These are phyloP conservation scores for Sceliomorpha sp. DNA, from an alignment of 2,888 invertebrate species.

Conservation along the genomic window DNA sequence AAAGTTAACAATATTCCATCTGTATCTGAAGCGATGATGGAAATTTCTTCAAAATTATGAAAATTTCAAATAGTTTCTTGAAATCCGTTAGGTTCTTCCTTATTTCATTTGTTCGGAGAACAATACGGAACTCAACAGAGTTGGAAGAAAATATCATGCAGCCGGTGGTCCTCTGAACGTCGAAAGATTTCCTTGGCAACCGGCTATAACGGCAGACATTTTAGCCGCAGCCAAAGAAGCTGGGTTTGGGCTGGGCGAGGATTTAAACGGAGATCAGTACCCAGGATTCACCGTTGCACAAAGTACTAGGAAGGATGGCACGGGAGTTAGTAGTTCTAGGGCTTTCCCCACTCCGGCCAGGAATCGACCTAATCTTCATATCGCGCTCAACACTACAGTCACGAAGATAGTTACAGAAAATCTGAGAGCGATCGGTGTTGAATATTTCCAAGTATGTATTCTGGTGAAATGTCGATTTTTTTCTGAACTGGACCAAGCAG, in stretches of 20 bases:
- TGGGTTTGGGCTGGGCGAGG: constrained; percentile 84
- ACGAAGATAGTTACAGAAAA: constrained; percentile 82
- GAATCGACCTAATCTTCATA: constrained; percentile 83
- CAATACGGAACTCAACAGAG: constrained; percentile 84
- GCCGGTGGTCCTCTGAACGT: constrained; percentile 84
- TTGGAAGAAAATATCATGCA: constrained; percentile 84
- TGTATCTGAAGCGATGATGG: constrained; percentile 4
- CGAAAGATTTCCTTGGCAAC: constrained; percentile 85
- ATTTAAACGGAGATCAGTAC: constrained; percentile 84
- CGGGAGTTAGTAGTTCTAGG: constrained; percentile 83
- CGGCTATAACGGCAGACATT: constrained; percentile 84
- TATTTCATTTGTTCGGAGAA: constrained; percentile 87
- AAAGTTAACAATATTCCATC: neutral
- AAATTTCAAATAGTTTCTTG: neutral
- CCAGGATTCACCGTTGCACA: constrained; percentile 86
- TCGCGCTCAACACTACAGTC: constrained; percentile 84
- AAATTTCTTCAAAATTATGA: neutral
- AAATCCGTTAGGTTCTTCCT: constrained; percentile 83
- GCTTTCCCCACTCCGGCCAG: constrained; percentile 84
- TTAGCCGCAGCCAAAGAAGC: constrained; percentile 84
- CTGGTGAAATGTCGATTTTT: no score
- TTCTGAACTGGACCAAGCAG: neutral
- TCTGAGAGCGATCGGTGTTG: constrained; percentile 82
- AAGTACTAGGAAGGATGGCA: constrained; percentile 84
- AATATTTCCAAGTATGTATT: constrained; percentile 80